Conservation (phyloP, 2,797 vertebrate species). For the Bufotes viridis region DNA sequence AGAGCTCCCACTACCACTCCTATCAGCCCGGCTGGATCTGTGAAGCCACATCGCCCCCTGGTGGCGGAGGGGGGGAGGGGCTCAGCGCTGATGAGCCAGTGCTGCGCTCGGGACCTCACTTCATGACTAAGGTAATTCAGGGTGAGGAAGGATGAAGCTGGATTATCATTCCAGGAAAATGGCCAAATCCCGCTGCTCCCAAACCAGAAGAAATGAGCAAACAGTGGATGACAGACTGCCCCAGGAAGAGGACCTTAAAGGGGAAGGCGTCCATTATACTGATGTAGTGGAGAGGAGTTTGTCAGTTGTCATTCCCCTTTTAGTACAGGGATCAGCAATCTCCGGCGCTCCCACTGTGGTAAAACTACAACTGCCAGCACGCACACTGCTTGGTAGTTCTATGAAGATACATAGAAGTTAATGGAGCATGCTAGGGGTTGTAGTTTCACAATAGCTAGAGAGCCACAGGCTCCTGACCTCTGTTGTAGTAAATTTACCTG, state of each 20-base stretch:
- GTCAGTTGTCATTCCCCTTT: not conserved
- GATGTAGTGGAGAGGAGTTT: not conserved
- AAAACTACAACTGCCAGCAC: too few species aligned
- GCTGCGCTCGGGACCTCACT: conserved; percentile 19
- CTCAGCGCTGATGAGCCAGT: not conserved
- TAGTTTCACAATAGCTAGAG: too few species aligned
- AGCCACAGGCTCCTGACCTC: too few species aligned
- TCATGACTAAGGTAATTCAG: conserved; percentile 46
- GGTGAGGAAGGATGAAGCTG: conserved; percentile 39
- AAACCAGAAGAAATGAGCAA: not conserved
- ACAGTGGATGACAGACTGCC: not conserved
- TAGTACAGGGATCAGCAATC: not conserved
- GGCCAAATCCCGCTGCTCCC: conserved; percentile 35
- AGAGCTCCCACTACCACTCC: conserved; percentile 23
- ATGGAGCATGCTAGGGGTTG: too few species aligned
- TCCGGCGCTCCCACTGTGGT: too few species aligned
- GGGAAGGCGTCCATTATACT: not conserved
- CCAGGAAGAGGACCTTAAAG: not conserved
- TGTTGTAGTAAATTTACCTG: too few species aligned
- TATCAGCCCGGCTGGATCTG: not conserved
- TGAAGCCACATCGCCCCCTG: conserved; percentile 51
- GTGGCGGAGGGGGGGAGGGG: conserved; percentile 3
- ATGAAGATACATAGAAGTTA: too few species aligned
- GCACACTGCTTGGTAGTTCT: too few species aligned
- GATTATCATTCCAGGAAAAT: conserved; percentile 55